Percentiles rank a stretch among this genome's conserved stretches.
Evolutionary conservation across 1,140 invertebrate genomes (phyloP).

Genomic region (Drosophila athabasca): DNA sequence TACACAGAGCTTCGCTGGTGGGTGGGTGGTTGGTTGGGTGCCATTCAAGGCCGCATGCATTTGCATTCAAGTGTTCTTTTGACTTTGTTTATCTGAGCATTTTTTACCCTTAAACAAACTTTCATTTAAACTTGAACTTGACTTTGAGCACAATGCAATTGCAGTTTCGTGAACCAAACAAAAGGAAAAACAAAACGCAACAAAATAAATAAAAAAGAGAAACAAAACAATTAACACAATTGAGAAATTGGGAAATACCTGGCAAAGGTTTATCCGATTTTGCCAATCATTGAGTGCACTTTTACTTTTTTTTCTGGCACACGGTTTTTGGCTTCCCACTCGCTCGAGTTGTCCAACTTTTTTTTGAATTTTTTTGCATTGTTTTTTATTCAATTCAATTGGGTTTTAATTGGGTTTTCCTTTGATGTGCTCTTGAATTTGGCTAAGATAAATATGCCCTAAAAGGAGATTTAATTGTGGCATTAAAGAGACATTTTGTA

Average conservation of each 20-base stretch:
- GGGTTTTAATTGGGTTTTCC: conserved; percentile 15
- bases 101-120: conserved; percentile 55
- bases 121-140: conserved; percentile 72
- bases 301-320: conserved; percentile 79
- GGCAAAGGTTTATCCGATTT: conserved; percentile 57
- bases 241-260: conserved; percentile 68
- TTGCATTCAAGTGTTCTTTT: conserved; percentile 48
- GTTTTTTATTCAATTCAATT: conserved; percentile 31
- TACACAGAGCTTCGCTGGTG: conserved; percentile 17
- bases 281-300: conserved; percentile 63
- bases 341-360: conserved; percentile 23
- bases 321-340: conserved; percentile 38
- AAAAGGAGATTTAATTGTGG: neutral
- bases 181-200: conserved; percentile 15
- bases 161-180: conserved; percentile 26
- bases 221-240: conserved; percentile 10
- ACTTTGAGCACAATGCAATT: conserved; percentile 38
- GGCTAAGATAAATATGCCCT: conserved; percentile 1
- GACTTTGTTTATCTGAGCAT: conserved; percentile 62
- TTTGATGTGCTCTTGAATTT: conserved; percentile 50
- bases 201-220: neutral
- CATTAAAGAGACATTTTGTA: too few relatives aligned
- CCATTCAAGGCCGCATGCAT: conserved; percentile 48
- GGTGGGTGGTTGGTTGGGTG: neutral
- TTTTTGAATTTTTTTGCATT: conserved; percentile 33